A percentile compares a stretch with the other conserved stretches of the same genome.
Evolutionary conservation across 2,113 vertebrate species (phyloP).

Genomic region (Myotis yumanensis): DNA sequence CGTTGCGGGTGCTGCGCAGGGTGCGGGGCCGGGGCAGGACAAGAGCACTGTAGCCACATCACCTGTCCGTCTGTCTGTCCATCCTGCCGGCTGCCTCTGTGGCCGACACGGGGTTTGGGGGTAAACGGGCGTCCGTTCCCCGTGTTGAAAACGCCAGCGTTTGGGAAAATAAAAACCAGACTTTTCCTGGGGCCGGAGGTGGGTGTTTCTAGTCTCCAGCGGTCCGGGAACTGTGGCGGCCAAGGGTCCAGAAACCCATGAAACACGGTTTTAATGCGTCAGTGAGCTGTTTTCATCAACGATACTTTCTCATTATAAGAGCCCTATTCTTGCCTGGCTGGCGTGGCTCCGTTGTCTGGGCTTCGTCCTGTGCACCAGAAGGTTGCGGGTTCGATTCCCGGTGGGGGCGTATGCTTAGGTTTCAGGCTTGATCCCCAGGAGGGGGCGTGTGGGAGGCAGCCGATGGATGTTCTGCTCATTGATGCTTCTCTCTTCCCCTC

Average conservation of each 20-base stretch:
- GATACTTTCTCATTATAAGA: not conserved
- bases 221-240: not conserved
- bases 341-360: no score
- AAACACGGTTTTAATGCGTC: not conserved
- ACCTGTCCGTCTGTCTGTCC: no score
- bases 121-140: fast-evolving
- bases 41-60: fast-evolving
- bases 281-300: not conserved
- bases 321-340: not conserved
- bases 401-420: no score
- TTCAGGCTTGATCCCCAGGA: no score
- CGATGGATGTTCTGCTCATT: no score
- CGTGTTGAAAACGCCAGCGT: not conserved
- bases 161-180: not conserved
- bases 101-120: not conserved
- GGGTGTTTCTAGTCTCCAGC: no score
- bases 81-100: not conserved
- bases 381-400: no score
- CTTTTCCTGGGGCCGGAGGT: not conserved
- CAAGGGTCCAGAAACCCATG: not conserved
- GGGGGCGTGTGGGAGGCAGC: no score
- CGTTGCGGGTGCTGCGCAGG: not conserved
- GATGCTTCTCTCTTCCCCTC: no score
- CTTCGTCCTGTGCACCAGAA: no score
- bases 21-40: not conserved